Evolutionary conservation across 2,888 invertebrate species (phyloP), one percentile per base, ranked within the genome.

Genomic region (Selenia dentaria): DNA sequence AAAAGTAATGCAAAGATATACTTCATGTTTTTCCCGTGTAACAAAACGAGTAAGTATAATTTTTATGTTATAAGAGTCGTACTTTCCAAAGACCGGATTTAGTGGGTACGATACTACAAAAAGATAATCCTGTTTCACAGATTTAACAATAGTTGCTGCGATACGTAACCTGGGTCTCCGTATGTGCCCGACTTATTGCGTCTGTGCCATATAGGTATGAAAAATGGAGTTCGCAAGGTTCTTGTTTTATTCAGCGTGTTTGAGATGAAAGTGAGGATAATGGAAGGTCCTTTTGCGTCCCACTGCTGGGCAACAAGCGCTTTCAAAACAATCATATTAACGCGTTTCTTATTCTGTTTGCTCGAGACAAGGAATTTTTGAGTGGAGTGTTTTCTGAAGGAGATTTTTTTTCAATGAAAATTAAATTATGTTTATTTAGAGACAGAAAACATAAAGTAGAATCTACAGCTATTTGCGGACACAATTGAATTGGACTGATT

Each of bases 181-280:
- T 25, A 10, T 9, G 28, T 16, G 10, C n/a, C 20, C 12, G 11
- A 20, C 33, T 44, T 40, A 41, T 36, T 40, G 47, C 49, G 27
- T 12, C 41, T 38, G 41, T 36, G 28, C 41, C 27, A 33, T 41
- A 47, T 42, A 48, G 36, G 33, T 42, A 37, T 48, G 47, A 48
- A 46, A 51, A 38, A 51, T 46, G 35, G 20, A 20, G 26, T 22
- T 38, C 38, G 22, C 40, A 22, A 50, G 39, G 18, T 32, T 49
- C 45, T 53, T 57, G 53, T 57, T 56, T 53, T 57, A 57, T 57
- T 57, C 56, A 57, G 51, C 33, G 36, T 41, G 31, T 37, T 39
- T 41, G 31, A 35, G 42, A 38, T 35, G 31, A 38, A 37, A 40
- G 40, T 25, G 11, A 39, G 24, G 18, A 42, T 51, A 54, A 54